Conservation (phyloP, 2,888 invertebrate species). For the Eilema sororculum region DNA sequence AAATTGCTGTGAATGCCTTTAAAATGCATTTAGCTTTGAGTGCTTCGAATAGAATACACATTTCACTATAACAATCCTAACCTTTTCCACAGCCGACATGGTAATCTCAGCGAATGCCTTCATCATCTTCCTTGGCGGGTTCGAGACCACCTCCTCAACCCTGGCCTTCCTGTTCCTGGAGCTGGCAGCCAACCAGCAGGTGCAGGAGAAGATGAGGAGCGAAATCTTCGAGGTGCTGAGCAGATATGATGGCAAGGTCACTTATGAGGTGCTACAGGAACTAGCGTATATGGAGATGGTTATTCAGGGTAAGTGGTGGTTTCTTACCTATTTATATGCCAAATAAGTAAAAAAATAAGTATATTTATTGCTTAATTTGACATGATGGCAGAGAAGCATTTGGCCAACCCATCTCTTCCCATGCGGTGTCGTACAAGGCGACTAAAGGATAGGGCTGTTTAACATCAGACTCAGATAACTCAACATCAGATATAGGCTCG, state of each 20-base stretch:
- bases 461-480: no score
- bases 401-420: no score
- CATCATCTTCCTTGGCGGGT: conserved; percentile 88
- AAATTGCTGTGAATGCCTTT: no score
- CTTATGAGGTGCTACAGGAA: conserved; percentile 83
- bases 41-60: no score
- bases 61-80: background rate
- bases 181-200: conserved; percentile 80
- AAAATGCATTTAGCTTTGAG: no score
- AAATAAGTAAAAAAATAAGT: no score
- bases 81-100: conserved; percentile 77
- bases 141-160: conserved; percentile 88
- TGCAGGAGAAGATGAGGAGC: conserved; percentile 82
- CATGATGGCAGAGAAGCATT: no score
- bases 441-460: no score
- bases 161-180: conserved; percentile 86
- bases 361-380: no score
- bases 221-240: conserved; percentile 78
- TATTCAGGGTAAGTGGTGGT: conserved; percentile 75
- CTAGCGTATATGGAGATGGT: conserved; percentile 87
- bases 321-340: background rate
- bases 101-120: conserved; percentile 87
- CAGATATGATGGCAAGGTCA: conserved; percentile 72
- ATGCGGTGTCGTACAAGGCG: no score
- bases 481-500: no score